phyloP scores from a whole-genome alignment of 2,113 vertebrate species.

The Dinomys branickii region DNA sequence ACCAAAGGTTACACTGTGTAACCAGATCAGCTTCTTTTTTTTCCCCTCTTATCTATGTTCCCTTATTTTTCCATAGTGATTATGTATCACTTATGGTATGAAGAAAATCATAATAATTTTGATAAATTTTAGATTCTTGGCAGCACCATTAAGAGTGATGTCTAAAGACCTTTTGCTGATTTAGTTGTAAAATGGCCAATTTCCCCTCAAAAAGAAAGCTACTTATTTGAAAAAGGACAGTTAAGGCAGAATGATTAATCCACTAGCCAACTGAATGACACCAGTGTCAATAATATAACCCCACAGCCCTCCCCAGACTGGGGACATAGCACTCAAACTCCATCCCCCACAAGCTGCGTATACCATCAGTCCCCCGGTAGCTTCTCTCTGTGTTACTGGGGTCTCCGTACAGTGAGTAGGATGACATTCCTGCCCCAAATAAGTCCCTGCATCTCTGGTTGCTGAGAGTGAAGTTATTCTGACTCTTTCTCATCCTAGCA shows the following conservation, averaged over 20 bases:
- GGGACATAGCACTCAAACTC: too few species aligned
- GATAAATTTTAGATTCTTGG: not conserved
- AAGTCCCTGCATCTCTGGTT: not conserved
- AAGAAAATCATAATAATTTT: not conserved
- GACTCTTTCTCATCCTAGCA: not conserved
- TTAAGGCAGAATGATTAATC: not conserved
- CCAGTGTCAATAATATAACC: not conserved
- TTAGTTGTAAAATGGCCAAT: not conserved
- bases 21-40: not conserved
- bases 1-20: not conserved
- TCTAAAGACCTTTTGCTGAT: not conserved
- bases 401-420: not conserved
- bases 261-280: not conserved
- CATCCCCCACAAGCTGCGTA: not conserved
- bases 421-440: not conserved
- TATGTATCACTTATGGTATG: not conserved
- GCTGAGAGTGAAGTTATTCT: not conserved
- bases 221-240: conserved; percentile 20
- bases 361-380: not conserved
- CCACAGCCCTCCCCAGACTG: not conserved
- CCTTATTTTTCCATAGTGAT: conserved; percentile 12
- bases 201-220: not conserved
- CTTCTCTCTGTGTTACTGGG: not conserved
- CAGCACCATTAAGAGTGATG: not conserved
- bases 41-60: not conserved